Evolutionary conservation across 2,113 vertebrate species (phyloP).

Genomic region (Melozone crissalis): DNA sequence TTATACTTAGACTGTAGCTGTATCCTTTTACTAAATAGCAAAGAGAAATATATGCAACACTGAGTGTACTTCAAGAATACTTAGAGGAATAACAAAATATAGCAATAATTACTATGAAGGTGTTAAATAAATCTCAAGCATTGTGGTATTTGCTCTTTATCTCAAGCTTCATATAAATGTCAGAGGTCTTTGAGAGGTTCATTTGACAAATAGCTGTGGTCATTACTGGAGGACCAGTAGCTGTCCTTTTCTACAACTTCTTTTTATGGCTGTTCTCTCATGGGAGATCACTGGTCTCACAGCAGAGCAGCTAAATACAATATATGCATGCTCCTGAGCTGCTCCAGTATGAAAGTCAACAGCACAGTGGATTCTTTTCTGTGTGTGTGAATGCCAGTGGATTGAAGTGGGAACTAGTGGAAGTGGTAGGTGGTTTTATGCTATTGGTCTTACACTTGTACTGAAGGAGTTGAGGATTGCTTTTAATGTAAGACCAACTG

Average conservation of each 20-base stretch:
- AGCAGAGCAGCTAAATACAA: not conserved
- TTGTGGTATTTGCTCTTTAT: not conserved
- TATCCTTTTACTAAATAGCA: not conserved
- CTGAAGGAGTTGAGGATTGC: not conserved
- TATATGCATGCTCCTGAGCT: not conserved
- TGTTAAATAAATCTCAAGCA: not conserved
- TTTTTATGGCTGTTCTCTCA: not conserved
- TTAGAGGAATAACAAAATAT: not conserved
- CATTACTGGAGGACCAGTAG: not conserved
- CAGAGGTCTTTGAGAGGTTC: not conserved
- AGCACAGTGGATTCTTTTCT: fast-evolving
- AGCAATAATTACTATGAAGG: not conserved
- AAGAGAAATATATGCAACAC: not conserved
- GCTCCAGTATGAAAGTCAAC: not conserved
- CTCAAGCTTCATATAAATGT: not conserved
- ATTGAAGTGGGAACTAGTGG: not conserved
- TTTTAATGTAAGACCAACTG: not conserved
- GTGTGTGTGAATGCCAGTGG: not conserved
- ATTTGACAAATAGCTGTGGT: not conserved
- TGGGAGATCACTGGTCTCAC: not conserved
- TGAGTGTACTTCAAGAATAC: not conserved
- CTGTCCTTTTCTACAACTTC: not conserved
- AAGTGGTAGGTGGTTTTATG: not conserved
- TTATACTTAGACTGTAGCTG: not conserved
- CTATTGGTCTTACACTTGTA: not conserved